Percentiles rank a stretch among this genome's conserved stretches.
Conservation (phyloP, 2,797 vertebrate species). For the Spatula clypeata region DNA sequence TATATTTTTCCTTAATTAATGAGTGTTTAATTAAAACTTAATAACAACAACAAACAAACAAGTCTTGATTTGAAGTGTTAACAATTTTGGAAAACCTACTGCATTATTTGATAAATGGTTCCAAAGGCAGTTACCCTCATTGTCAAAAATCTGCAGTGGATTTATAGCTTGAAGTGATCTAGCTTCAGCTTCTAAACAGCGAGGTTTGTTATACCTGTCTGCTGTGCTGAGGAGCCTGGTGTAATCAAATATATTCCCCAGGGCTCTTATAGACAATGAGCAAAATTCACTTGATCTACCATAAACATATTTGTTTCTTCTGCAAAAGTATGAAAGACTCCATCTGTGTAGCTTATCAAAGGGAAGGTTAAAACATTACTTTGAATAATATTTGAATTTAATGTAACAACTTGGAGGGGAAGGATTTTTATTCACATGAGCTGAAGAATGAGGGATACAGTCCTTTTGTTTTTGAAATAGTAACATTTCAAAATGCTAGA, state of each 20-base stretch:
- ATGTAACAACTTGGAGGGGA: background rate
- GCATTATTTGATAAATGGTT: background rate
- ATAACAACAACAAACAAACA: background rate
- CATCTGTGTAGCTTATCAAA: background rate
- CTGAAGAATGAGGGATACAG: background rate
- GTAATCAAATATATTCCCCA: background rate
- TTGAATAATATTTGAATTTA: background rate
- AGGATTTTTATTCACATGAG: background rate
- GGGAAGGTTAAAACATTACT: background rate
- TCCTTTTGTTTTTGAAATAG: background rate
- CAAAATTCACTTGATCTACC: background rate
- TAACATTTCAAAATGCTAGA: background rate
- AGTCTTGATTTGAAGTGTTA: background rate
- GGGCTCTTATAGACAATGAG: background rate
- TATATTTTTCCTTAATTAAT: background rate
- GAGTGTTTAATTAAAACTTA: background rate
- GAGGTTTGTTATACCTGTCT: background rate
- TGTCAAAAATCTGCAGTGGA: background rate
- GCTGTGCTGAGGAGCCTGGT: background rate
- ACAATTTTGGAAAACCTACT: background rate
- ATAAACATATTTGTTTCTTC: background rate
- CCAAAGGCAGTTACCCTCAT: background rate
- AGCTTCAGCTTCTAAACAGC: background rate
- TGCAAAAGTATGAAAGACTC: background rate
- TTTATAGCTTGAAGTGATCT: background rate